Evolutionary conservation across 2,888 invertebrate genomes (phyloP), one percentile per base, ranked within the genome.

Genomic region (Leptopilina myrica): DNA sequence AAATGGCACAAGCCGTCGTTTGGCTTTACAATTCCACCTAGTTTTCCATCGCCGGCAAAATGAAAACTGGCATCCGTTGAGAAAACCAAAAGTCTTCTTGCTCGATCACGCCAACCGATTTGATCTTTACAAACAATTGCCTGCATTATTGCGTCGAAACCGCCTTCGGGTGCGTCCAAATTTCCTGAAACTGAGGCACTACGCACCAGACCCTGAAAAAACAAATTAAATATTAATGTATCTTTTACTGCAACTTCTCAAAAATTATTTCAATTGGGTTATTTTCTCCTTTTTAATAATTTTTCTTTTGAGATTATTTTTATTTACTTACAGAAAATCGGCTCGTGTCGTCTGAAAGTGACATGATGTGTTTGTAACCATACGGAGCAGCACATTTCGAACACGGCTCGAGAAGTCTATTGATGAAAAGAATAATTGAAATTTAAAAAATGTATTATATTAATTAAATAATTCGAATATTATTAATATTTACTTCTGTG

Each of bases 111-210:
- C 99, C 99, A 99, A 12, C 98, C 98, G 86, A 99, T 98, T 89
- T 97, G 94, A 75, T 95, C 92, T 88, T 96, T 94, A 90, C 98
- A 98, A 26, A 98, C 98, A 66, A 99, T 96, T 0, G 99, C 98
- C 92, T 99, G 99, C 98, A 99, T 99, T 84, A 99, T 97, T 46
- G 99, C 99, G 93, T 99, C 99, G 92, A 99, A 99, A 11, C 99
- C 99, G 79, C 99, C 99, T 92, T 99, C 99, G 0, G 99, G 99
- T 0, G 98, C 98, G 92, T 99, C 99, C 90, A 99, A 92, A 92
- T 99, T 99, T 81, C 99, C 99, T 5, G 99, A 99, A 46, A 99
- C 97, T 78, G 96, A 95, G 0, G 98, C 96, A 81, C 93, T 92
- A 78, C 95, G 94, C 76, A 98, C 98, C 88, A 97, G 95, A 89